Percentiles rank a stretch among this genome's conserved stretches.
phyloP scores from a whole-genome alignment of 2,797 vertebrate genomes.

The Eurystomus glaucurus region DNA sequence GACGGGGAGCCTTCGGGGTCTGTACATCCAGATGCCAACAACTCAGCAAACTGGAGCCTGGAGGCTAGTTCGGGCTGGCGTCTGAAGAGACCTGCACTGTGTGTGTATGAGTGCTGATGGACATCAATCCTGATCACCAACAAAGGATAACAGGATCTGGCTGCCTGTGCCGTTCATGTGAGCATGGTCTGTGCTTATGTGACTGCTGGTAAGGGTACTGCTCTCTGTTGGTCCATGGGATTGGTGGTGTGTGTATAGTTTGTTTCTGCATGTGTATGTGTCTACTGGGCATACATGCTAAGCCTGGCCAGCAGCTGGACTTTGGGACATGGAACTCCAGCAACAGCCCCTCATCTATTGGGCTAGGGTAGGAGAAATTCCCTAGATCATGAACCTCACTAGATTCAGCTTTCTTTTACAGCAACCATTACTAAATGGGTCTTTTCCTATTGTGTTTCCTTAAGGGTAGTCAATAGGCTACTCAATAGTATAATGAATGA shows the following conservation, averaged over 20 bases:
- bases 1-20: accelerated
- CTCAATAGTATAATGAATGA: neutral
- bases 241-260: neutral
- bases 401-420: neutral
- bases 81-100: neutral
- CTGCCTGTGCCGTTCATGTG: neutral
- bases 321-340: neutral
- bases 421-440: neutral
- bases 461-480: neutral
- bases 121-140: neutral
- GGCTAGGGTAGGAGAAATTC: neutral
- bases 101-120: neutral
- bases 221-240: neutral
- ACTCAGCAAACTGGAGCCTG: neutral
- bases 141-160: neutral
- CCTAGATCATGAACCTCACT: neutral
- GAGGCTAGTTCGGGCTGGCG: neutral
- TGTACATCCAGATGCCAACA: neutral
- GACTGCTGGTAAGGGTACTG: neutral
- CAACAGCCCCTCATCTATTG: neutral
- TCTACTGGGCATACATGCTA: neutral
- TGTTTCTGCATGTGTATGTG: neutral
- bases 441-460: neutral
- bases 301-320: neutral
- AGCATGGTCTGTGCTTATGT: neutral